Percentiles rank a stretch among this genome's conserved stretches.
Evolutionary conservation across 1,140 invertebrate species (phyloP).

Genomic region (Drosophila sp.): DNA sequence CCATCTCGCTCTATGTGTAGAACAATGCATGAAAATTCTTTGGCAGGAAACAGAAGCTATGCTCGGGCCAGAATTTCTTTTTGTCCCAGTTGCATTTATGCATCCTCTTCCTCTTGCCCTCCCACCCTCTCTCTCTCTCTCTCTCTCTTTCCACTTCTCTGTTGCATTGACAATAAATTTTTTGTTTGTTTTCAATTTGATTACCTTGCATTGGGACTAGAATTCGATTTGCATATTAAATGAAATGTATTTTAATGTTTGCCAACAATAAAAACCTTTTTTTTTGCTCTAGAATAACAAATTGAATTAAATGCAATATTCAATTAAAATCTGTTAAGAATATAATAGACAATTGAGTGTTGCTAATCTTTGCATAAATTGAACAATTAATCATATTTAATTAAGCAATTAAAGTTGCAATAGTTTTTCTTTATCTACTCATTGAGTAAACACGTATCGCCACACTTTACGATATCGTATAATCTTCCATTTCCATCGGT

Average conservation of each 20-base stretch:
- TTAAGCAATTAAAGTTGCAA: not conserved
- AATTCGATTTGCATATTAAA: constrained; percentile 71
- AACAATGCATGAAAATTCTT: constrained; percentile 21
- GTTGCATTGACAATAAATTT: constrained; percentile 22
- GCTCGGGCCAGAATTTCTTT: not conserved
- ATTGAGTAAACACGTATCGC: not conserved
- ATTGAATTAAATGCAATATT: constrained; percentile 34
- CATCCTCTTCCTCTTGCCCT: not conserved
- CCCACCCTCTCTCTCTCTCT: not conserved
- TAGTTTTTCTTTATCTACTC: not conserved
- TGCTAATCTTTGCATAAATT: constrained; percentile 3
- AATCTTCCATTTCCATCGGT: not conserved
- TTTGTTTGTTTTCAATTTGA: constrained; percentile 68
- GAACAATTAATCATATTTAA: constrained; percentile 3
- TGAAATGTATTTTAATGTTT: constrained; percentile 31
- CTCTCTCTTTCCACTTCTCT: constrained; percentile 4
- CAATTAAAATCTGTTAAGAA: constrained; percentile 23
- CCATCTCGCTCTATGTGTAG: not conserved
- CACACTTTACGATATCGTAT: not conserved
- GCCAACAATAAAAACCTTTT: constrained; percentile 15
- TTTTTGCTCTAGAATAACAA: not conserved
- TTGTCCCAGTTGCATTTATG: not conserved
- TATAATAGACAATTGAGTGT: constrained; percentile 35
- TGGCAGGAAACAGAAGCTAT: constrained; percentile 10
- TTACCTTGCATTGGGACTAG: constrained; percentile 37